Evolutionary conservation across 2,113 vertebrate species (phyloP).

Genomic region (Tetrao urogallus): DNA sequence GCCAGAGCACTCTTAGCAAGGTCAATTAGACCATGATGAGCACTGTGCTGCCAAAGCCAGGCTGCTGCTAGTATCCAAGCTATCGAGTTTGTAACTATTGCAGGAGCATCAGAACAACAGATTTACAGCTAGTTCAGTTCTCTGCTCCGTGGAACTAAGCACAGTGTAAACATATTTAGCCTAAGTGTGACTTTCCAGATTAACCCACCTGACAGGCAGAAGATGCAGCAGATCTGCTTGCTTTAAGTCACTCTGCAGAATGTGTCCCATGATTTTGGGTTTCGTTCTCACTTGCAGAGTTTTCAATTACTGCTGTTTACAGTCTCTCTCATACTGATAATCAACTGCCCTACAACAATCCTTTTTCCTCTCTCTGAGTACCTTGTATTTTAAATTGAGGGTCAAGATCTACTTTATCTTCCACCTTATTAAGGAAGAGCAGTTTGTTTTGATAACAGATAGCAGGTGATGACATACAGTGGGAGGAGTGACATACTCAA

Average conservation of each 20-base stretch:
- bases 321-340: not conserved
- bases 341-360: not conserved
- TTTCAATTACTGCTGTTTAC: not conserved
- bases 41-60: not conserved
- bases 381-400: not conserved
- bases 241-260: not conserved
- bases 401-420: not conserved
- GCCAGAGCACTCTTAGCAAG: not conserved
- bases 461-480: fast-evolving
- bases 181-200: constrained; percentile 53
- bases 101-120: constrained; percentile 41
- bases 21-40: constrained; percentile 50
- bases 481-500: not conserved
- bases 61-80: constrained; percentile 1
- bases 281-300: not conserved
- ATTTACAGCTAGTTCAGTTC: constrained; percentile 40
- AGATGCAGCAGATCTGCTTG: not conserved
- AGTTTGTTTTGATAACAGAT: not conserved
- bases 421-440: fast-evolving
- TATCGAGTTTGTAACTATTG: not conserved
- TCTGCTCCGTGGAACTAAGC: constrained; percentile 21
- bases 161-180: constrained; percentile 43
- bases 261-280: not conserved
- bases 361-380: not conserved
- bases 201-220: constrained; percentile 42